Conservation (phyloP, 1,140 invertebrate genomes). For the Apis florea region DNA sequence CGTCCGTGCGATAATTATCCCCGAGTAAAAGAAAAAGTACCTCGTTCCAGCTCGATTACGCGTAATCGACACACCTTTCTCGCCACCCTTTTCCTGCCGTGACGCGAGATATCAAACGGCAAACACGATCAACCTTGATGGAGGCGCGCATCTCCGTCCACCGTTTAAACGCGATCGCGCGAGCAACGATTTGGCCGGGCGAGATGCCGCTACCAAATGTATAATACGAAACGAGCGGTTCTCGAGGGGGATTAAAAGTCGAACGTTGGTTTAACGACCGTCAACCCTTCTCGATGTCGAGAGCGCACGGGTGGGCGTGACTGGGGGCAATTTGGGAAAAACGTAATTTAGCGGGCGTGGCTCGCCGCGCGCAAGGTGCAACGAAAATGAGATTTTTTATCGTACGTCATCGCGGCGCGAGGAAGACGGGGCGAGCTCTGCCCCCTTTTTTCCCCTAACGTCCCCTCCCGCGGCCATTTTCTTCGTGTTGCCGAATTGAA, state of each 20-base stretch:
- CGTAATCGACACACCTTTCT: neutral
- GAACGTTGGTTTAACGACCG: slow-evolving; percentile 58
- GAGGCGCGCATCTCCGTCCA: neutral
- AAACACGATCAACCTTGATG: neutral
- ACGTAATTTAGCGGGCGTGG: slow-evolving; percentile 73
- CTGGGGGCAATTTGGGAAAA: slow-evolving; percentile 74
- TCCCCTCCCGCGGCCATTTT: neutral
- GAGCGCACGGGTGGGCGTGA: slow-evolving; percentile 69
- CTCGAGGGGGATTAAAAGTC: slow-evolving; percentile 43
- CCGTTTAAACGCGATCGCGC: too few species aligned
- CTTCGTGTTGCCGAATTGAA: too few species aligned
- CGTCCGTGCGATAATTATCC: too few species aligned
- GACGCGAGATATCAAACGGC: neutral
- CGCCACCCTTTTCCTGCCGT: too few species aligned
- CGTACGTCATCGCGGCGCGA: slow-evolving; percentile 68
- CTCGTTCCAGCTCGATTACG: neutral
- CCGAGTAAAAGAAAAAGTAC: too few species aligned
- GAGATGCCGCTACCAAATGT: too few species aligned
- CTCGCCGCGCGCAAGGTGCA: slow-evolving; percentile 73
- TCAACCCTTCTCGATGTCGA: slow-evolving; percentile 64
- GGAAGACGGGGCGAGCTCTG: neutral
- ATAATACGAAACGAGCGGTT: too few species aligned
- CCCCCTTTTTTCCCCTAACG: slow-evolving; percentile 7
- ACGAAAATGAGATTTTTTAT: slow-evolving; percentile 79
- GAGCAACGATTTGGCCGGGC: slow-evolving; percentile 32